phyloP scores from a whole-genome alignment of 1,140 invertebrate species.

The Drosophila leontia region DNA sequence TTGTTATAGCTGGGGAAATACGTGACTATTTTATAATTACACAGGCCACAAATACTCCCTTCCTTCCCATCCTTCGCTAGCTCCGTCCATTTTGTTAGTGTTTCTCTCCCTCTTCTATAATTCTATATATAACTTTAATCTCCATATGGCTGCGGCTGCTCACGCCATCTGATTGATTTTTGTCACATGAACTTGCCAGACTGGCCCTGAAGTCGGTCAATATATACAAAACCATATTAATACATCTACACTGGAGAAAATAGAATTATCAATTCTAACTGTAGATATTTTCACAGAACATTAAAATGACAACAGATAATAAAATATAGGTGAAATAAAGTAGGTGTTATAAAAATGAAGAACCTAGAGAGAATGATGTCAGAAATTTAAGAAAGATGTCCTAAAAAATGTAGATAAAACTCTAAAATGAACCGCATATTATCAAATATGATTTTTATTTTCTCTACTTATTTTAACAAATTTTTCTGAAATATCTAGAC shows the following conservation, averaged over 20 bases:
- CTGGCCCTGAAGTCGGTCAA: constrained; percentile 71
- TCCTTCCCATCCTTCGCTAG: not conserved
- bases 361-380: not conserved
- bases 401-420: too few species aligned
- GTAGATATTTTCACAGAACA: not conserved
- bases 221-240: constrained; percentile 32
- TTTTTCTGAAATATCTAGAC: too few species aligned
- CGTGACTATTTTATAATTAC: constrained; percentile 76
- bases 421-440: too few species aligned
- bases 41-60: constrained; percentile 15
- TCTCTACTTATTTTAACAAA: not conserved
- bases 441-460: not conserved
- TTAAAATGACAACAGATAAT: not conserved
- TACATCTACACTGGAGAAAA: constrained; percentile 13
- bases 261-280: not conserved
- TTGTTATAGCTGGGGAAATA: constrained; percentile 37
- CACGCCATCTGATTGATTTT: constrained; percentile 70
- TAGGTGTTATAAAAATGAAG: not conserved
- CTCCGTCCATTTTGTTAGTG: not conserved
- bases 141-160: constrained; percentile 63
- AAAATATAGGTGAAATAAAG: not conserved
- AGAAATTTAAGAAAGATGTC: not conserved
- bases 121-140: constrained; percentile 63
- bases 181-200: constrained; percentile 68
- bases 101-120: not conserved